These are phyloP conservation scores for Saxicola maurus DNA, from an alignment of 2,797 vertebrate genomes.

Conservation along the genomic window DNA sequence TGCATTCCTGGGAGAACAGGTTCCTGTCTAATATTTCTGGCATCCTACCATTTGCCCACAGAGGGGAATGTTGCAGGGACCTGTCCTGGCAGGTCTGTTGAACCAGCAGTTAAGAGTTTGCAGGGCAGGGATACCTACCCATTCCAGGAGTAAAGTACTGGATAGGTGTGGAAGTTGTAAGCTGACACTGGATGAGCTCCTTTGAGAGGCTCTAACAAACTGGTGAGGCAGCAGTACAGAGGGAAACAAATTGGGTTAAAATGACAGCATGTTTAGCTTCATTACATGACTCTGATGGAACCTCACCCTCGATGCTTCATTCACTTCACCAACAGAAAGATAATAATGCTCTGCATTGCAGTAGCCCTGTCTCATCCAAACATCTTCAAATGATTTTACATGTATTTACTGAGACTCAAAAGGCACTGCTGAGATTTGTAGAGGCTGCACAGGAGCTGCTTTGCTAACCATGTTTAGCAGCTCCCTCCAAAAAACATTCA, in stretches of 20 bases:
- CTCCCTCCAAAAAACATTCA: neutral
- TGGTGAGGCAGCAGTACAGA: slow-evolving; percentile 58
- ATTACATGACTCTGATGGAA: slow-evolving; percentile 50
- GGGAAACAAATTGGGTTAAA: slow-evolving; percentile 61
- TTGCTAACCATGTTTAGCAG: neutral
- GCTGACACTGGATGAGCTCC: slow-evolving; percentile 54
- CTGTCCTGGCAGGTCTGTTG: slow-evolving; percentile 74
- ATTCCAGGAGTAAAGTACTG: slow-evolving; percentile 44
- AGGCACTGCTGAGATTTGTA: neutral
- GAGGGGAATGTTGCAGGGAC: slow-evolving; percentile 67
- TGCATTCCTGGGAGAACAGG: slow-evolving; percentile 78
- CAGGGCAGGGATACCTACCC: slow-evolving; percentile 62
- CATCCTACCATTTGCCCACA: slow-evolving; percentile 61
- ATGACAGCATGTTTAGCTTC: slow-evolving; percentile 44
- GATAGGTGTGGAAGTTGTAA: slow-evolving; percentile 54
- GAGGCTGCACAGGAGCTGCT: neutral
- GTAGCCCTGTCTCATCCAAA: slow-evolving; percentile 46
- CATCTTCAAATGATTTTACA: neutral
- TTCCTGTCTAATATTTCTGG: slow-evolving; percentile 70
- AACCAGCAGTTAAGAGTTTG: slow-evolving; percentile 62
- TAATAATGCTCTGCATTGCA: slow-evolving; percentile 54
- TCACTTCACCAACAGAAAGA: slow-evolving; percentile 39
- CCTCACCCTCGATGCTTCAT: slow-evolving; percentile 48
- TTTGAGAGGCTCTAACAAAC: slow-evolving; percentile 57
- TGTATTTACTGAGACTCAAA: slow-evolving; percentile 20